Conservation (phyloP, 2,888 invertebrate species). For the Eristalinus sepulchralis region DNA sequence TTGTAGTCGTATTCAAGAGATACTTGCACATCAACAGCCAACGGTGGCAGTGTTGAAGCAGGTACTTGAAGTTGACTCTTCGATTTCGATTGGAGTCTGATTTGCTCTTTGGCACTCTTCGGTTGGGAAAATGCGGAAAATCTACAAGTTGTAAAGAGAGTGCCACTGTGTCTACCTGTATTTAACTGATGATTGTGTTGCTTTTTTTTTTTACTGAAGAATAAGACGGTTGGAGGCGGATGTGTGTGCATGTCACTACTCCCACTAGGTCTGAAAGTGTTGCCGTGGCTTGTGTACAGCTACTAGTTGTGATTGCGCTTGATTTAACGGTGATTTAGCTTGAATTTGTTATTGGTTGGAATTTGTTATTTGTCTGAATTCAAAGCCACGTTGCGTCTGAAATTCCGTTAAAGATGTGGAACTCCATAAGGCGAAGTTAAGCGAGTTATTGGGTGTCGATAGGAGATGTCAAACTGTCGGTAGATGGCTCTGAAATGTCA, state of each 20-base stretch:
- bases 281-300: conserved; percentile 4
- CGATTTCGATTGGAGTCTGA: conserved; percentile 20
- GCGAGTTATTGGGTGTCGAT: too few relatives aligned
- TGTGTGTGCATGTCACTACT: conserved; percentile 10
- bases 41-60: conserved; percentile 30
- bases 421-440: too few relatives aligned
- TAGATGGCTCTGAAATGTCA: too few relatives aligned
- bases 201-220: conserved; percentile 9
- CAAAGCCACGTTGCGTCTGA: too few relatives aligned
- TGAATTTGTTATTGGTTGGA: too few relatives aligned
- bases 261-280: conserved; percentile 19
- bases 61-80: conserved; percentile 56
- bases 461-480: too few relatives aligned
- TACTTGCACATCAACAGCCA: conserved; percentile 3
- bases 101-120: conserved; percentile 2
- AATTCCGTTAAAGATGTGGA: too few relatives aligned
- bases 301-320: neutral
- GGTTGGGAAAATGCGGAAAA: conserved; percentile 25
- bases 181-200: conserved; percentile 11
- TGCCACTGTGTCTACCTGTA: conserved; percentile 32
- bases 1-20: conserved; percentile 46
- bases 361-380: too few relatives aligned
- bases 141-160: conserved; percentile 71
- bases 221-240: neutral
- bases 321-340: too few relatives aligned